Conservation (phyloP, 2,888 invertebrate genomes). For the Blastobasis adustella region DNA sequence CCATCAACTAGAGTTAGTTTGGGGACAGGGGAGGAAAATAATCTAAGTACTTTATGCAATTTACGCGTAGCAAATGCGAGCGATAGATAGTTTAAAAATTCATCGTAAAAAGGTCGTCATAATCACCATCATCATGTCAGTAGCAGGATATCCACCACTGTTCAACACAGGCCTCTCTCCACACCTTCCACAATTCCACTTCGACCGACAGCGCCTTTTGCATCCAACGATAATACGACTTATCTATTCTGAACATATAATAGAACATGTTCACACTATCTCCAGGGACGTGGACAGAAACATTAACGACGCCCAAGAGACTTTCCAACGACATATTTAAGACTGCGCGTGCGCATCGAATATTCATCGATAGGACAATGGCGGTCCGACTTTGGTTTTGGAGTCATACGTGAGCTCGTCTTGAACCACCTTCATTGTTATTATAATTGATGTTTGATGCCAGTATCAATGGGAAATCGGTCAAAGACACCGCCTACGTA, state of each 20-base stretch:
- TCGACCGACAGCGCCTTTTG: too few species aligned
- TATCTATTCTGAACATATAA: too few species aligned
- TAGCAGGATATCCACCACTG: too few species aligned
- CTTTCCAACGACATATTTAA: constrained; percentile 69
- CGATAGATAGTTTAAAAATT: not conserved
- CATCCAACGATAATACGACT: too few species aligned
- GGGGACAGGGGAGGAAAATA: not conserved
- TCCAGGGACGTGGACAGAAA: constrained; percentile 25
- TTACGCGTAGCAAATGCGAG: not conserved
- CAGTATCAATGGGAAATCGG: constrained; percentile 6
- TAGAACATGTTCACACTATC: constrained; percentile 1
- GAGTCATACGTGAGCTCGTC: constrained; percentile 30
- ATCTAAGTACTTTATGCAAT: not conserved
- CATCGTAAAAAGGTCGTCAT: not conserved
- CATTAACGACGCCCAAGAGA: constrained; percentile 36
- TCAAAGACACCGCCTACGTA: constrained; percentile 3
- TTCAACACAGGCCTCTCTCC: too few species aligned
- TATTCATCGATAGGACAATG: constrained; percentile 53
- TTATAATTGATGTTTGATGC: not conserved
- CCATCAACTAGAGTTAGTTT: too few species aligned
- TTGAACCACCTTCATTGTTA: constrained; percentile 1
- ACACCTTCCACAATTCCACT: too few species aligned
- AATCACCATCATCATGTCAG: too few species aligned
- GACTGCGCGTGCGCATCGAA: constrained; percentile 46
- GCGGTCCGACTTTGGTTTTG: constrained; percentile 39